A percentile compares a stretch with the other conserved stretches of the same genome.
Evolutionary conservation across 2,797 vertebrate genomes (phyloP).

Genomic region (Cryptoprocta ferox): DNA sequence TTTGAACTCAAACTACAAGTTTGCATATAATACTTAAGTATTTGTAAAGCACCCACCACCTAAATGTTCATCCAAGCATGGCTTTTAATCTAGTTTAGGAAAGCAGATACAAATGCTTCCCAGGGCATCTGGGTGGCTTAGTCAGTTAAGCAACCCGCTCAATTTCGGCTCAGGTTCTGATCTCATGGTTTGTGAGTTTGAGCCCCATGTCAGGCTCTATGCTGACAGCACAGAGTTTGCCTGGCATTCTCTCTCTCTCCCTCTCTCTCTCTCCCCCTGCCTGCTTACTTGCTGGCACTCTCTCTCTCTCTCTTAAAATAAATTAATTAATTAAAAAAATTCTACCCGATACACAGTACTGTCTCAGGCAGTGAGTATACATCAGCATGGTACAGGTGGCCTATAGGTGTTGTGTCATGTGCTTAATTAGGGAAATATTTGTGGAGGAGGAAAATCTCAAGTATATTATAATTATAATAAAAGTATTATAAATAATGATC

Average conservation of each 20-base stretch:
- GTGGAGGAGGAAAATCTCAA: slow-evolving; percentile 43
- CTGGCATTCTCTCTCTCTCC: no score
- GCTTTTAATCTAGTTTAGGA: slow-evolving; percentile 12
- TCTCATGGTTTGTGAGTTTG: no score
- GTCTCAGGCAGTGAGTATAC: neutral
- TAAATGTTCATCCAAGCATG: slow-evolving; percentile 2
- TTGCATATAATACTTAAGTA: slow-evolving; percentile 50
- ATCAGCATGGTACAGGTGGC: neutral
- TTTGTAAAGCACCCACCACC: neutral
- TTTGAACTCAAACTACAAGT: neutral
- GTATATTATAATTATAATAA: neutral
- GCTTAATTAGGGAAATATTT: slow-evolving; percentile 8
- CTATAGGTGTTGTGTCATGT: neutral
- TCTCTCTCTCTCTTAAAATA: no score
- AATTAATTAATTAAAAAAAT: no score
- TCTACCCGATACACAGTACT: no score
- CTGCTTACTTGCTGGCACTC: no score
- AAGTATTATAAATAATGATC: neutral
- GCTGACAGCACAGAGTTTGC: no score
- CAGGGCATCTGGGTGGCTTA: no score
- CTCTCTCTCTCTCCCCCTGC: no score
- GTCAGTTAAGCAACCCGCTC: no score
- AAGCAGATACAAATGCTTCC: neutral
- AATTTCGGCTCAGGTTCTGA: no score
- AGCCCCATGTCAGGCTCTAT: no score